phyloP scores from a whole-genome alignment of 2,888 invertebrate genomes.

The Eupithecia vulgata region DNA sequence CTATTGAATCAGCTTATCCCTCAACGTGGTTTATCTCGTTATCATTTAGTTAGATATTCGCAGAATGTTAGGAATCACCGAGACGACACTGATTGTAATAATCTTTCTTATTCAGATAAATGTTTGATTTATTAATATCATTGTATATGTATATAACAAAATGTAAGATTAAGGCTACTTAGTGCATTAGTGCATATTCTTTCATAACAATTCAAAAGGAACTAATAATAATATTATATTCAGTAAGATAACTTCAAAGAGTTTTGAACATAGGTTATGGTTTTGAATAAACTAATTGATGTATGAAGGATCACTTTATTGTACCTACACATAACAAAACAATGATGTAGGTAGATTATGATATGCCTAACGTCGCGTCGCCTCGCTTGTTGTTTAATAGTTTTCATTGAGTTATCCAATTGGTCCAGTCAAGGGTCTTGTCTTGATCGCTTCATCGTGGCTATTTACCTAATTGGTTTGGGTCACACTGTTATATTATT shows the following conservation, averaged over 20 bases:
- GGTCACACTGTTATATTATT: constrained; percentile 14
- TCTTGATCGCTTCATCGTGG: constrained; percentile 15
- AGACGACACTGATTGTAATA: background rate
- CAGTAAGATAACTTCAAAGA: background rate
- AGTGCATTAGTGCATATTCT: background rate
- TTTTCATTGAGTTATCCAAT: constrained; percentile 41
- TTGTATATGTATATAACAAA: too few species aligned
- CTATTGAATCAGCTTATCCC: background rate
- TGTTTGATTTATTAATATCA: too few species aligned
- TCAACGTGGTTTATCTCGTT: background rate
- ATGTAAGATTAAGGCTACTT: background rate
- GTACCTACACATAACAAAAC: background rate
- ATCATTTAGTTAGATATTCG: background rate
- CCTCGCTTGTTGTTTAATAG: background rate
- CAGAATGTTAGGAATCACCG: background rate
- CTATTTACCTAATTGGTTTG: constrained; percentile 28
- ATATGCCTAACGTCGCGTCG: too few species aligned
- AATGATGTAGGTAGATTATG: too few species aligned
- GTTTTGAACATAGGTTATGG: too few species aligned
- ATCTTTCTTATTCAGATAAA: background rate
- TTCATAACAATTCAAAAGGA: background rate
- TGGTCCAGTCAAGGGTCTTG: constrained; percentile 29
- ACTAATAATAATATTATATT: too few species aligned
- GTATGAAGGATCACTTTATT: background rate
- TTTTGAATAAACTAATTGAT: background rate